phyloP scores from a whole-genome alignment of 1,140 invertebrate genomes.

The Drosophila funebris region DNA sequence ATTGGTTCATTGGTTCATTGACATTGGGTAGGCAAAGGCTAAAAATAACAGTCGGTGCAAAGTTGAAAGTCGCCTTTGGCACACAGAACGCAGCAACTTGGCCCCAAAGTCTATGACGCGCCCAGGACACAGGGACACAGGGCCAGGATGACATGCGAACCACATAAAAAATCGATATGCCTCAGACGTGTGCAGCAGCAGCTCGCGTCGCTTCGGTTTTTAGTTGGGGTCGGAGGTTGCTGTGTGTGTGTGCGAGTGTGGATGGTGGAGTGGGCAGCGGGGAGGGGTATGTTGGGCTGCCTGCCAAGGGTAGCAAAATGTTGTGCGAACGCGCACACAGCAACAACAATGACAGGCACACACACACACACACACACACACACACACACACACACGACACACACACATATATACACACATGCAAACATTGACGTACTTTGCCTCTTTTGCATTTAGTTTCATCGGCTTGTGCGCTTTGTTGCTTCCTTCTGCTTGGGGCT shows the following conservation, averaged over 20 bases:
- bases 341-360: constrained; percentile 30
- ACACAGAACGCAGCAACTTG: constrained; percentile 38
- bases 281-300: constrained; percentile 36
- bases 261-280: constrained; percentile 19
- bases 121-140: constrained; percentile 41
- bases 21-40: constrained; percentile 26
- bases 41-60: constrained; percentile 46
- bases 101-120: constrained; percentile 59
- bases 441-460: constrained; percentile 65
- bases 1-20: constrained; percentile 25
- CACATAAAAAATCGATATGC: constrained; percentile 77
- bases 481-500: constrained; percentile 46
- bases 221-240: neutral
- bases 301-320: constrained; percentile 77
- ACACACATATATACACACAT: constrained; percentile 18
- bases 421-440: constrained; percentile 18
- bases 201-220: constrained; percentile 36
- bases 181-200: constrained; percentile 64
- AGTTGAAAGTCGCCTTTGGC: constrained; percentile 48
- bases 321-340: constrained; percentile 64
- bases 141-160: constrained; percentile 15
- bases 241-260: too few species aligned
- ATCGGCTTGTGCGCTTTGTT: constrained; percentile 64
- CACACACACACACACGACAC: constrained; percentile 20
- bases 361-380: constrained; percentile 26